Evolutionary conservation across 2,113 vertebrate species (phyloP), one percentile per base, ranked within the genome.

Genomic region (Oryctolagus cuniculus): DNA sequence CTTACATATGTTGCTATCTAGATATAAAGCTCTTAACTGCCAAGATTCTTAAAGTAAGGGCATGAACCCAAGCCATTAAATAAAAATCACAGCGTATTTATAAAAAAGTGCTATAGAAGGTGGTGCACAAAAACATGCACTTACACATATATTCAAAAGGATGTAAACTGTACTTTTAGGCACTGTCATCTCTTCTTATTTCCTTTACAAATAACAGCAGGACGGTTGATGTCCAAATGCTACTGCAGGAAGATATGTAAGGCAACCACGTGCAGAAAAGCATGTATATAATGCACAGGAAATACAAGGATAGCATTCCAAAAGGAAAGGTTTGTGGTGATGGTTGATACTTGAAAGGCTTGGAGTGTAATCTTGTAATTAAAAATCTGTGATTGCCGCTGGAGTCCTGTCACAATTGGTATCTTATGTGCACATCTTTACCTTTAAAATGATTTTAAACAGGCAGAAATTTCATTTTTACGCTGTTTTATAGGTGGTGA

Each of bases 201-300:
- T 97, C 92, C 91, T 95, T 96, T 97, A 95, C 92, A 85, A 98
- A 96, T 64, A 73, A 87, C 24, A 97, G 95, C 84, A 97, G 93
- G 97, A 97, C 95, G 97, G 97, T 51, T 93, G 84, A 96, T 88
- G 89, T 96, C 92, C 97, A 38, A n/a, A 93, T 96, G 91, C 90
- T 95, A 95, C 90, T 96, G n/a, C 49, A 36, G 67, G 77, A 96
- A 96, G 90, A 96, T 96, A 95, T 97, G 97, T 98, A 98, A 98
- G 98, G 98, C 98, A 98, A 93, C 94, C 93, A 97, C 89, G 87
- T 98, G 97, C 97, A 96, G 70, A 75, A 97, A 96, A 97, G 96
- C 95, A 94, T 96, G 92, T 97, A 89, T 97, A 87, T 94, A 91
- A 97, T 74, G 89, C 74, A 95, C 94, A 90, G 17, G 69, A 70